Evolutionary conservation across 2,113 vertebrate species (phyloP), one percentile per base, ranked within the genome.

Genomic region (Psammodynastes pulverulentus): DNA sequence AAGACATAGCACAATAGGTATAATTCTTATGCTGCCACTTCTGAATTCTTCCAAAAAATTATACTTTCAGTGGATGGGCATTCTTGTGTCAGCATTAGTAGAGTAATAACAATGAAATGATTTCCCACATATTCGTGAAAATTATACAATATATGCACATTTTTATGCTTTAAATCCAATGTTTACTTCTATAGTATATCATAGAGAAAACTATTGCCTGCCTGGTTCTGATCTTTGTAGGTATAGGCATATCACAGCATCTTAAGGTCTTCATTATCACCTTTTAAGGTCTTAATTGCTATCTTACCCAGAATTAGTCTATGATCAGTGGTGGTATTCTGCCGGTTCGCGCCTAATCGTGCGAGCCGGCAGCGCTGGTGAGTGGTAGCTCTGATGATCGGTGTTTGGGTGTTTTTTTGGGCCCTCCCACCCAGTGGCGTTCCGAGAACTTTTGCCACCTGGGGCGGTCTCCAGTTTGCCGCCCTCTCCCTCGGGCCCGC

Each of bases 11-110:
- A 24, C 24, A 62, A 39, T 26, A 21, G 21, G 1, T 24, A 19
- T 46, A n/a, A 72, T 48, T 93, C 92, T 91, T 89, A 67, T n/a
- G 92, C 26, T 93, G 48, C 23, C 46, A 46, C 5, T 29, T 92
- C 51, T 24, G 26, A 10, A 48, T 88, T 54, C 49, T 84, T 88
- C 24, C 9, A n/a, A 9, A 34, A 51, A 87, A 91, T 29, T 23
- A 87, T 39, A 5, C 5, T 3, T 29, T 45, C 67, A 53, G 23
- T n/a, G 7, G 34, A 26, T 46, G 45, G 23, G 24, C 43, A 85
- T 85, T 85, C 9, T 46, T 23, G 23, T 85, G 84, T 26, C 19
- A 3, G 26, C 54, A 29, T 58, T 56, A 89, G 24, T 53, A 84
- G 1, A 45, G 1, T 7, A 34, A 17, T 17, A 48, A 29, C 5